A percentile compares a stretch with the other conserved stretches of the same genome.
phyloP scores from a whole-genome alignment of 2,888 invertebrate species.

The Dolichomitus sp. region DNA sequence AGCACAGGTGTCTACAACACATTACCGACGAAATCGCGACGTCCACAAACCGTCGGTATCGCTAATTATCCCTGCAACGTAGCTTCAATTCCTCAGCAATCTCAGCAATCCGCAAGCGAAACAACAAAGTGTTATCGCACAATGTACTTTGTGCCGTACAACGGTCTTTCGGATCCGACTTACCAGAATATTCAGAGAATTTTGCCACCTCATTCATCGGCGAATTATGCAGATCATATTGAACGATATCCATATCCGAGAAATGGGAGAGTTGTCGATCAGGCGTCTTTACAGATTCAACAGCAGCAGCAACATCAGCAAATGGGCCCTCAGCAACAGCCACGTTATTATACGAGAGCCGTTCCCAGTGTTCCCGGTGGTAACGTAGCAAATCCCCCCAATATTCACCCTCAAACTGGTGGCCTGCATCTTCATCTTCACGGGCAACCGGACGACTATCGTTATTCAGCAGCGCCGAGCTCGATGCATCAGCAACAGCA shows the following conservation, averaged over 20 bases:
- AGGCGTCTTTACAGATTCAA: conserved; percentile 31
- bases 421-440: conserved; percentile 83
- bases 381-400: conserved; percentile 41
- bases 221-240: conserved; percentile 82
- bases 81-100: conserved; percentile 38
- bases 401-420: conserved; percentile 76
- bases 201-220: conserved; percentile 78
- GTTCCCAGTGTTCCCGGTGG: conserved; percentile 69
- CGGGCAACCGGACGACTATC: conserved; percentile 78
- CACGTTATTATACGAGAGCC: conserved; percentile 77
- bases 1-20: conserved; percentile 72
- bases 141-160: conserved; percentile 85
- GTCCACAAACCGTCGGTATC: conserved; percentile 66
- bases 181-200: conserved; percentile 84
- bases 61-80: conserved; percentile 78
- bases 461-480: conserved; percentile 68
- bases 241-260: conserved; percentile 84
- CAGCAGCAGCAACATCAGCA: conserved; percentile 61
- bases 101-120: conserved; percentile 61
- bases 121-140: conserved; percentile 82
- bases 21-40: conserved; percentile 69
- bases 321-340: conserved; percentile 46
- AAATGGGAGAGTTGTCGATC: conserved; percentile 70
- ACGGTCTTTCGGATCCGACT: conserved; percentile 82
- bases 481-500: conserved; percentile 22